Evolutionary conservation across 2,797 vertebrate genomes (phyloP).

Genomic region (Poecilia gillii): DNA sequence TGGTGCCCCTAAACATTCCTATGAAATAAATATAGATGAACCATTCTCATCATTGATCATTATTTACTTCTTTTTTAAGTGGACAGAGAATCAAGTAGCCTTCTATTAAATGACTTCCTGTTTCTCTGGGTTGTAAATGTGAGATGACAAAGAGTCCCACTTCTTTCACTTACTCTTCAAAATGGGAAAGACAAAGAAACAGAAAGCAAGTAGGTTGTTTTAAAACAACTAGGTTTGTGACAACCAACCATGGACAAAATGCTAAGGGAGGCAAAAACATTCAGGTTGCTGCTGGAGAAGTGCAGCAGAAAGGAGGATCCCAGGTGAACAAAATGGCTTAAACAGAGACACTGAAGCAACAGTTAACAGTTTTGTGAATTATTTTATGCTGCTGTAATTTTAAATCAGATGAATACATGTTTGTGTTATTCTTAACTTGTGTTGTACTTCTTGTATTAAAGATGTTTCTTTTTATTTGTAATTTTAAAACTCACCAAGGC

Average conservation of each 20-base stretch:
- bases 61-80: not conserved
- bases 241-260: not conserved
- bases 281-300: not conserved
- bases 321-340: not conserved
- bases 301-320: not conserved
- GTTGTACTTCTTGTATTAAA: not conserved
- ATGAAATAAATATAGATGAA: not conserved
- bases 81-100: not conserved
- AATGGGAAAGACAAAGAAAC: not conserved
- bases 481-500: not conserved
- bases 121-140: not conserved
- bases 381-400: not conserved
- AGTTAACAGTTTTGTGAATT: not conserved
- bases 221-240: not conserved
- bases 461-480: not conserved
- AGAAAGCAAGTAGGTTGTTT: not conserved
- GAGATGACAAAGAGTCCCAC: not conserved
- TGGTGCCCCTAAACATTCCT: not conserved
- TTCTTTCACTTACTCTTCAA: not conserved
- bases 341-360: not conserved
- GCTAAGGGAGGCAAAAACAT: not conserved
- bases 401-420: not conserved
- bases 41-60: not conserved
- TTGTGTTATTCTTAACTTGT: not conserved
- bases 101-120: not conserved